A percentile compares a stretch with the other conserved stretches of the same genome.
phyloP scores from a whole-genome alignment of 2,888 invertebrate genomes.

The Drosophila mercatorum region DNA sequence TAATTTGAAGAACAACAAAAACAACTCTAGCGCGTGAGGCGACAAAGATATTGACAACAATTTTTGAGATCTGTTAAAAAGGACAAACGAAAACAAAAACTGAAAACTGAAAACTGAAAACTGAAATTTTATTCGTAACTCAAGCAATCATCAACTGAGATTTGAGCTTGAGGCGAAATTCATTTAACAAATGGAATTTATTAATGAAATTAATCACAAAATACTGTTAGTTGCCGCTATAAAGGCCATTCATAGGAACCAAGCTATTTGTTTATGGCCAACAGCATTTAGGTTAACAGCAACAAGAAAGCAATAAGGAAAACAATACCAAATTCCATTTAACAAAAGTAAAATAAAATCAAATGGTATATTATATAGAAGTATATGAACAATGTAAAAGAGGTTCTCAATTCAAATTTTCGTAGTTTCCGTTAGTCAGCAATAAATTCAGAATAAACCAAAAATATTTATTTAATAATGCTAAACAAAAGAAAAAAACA shows the following conservation, averaged over 20 bases:
- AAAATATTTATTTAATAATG: slow-evolving; percentile 8
- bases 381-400: slow-evolving; percentile 8
- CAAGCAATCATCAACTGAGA: slow-evolving; percentile 12
- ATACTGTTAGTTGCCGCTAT: slow-evolving; percentile 16
- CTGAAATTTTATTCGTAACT: slow-evolving; percentile 31
- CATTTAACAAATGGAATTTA: slow-evolving; percentile 22
- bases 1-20: slow-evolving; percentile 50
- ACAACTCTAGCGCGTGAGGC: slow-evolving; percentile 67
- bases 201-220: slow-evolving; percentile 1
- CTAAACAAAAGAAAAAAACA: background rate
- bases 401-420: slow-evolving; percentile 45
- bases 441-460: slow-evolving; percentile 15
- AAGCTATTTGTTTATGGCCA: slow-evolving; percentile 30
- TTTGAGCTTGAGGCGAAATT: slow-evolving; percentile 21
- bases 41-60: slow-evolving; percentile 24
- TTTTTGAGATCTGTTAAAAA: slow-evolving; percentile 28
- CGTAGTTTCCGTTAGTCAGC: slow-evolving; percentile 21
- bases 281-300: slow-evolving; percentile 33
- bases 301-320: slow-evolving; percentile 45
- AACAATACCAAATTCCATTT: slow-evolving; percentile 42
- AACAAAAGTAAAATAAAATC: background rate
- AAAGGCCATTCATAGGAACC: slow-evolving; percentile 23
- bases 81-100: slow-evolving; percentile 12
- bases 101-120: slow-evolving; percentile 21
- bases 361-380: background rate